Evolutionary conservation across 2,797 vertebrate species (phyloP).

Genomic region (Epinephelus malabaricus): DNA sequence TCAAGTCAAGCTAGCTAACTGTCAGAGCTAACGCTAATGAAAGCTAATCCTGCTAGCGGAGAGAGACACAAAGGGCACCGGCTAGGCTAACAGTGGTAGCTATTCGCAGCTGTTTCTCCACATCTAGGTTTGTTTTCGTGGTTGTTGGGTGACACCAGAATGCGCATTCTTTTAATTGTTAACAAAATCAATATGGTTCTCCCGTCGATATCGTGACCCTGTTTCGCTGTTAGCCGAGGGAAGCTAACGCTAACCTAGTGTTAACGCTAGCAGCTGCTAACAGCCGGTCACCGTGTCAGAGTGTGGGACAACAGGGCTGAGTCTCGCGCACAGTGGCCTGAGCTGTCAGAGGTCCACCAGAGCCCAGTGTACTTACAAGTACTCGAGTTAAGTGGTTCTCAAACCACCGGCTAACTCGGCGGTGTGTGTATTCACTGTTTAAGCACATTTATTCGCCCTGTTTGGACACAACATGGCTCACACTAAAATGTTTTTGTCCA

Average conservation of each 20-base stretch:
- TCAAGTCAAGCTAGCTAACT: slow-evolving; percentile 43
- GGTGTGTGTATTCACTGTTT: neutral
- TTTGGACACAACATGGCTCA: slow-evolving; percentile 21
- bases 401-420: neutral
- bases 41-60: slow-evolving; percentile 50
- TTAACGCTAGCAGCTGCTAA: slow-evolving; percentile 47
- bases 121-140: neutral
- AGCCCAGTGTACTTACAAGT: neutral
- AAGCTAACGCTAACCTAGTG: slow-evolving; percentile 34
- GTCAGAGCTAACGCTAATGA: slow-evolving; percentile 49
- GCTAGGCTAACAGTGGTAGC: slow-evolving; percentile 31
- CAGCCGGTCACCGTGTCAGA: slow-evolving; percentile 64
- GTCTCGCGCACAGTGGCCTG: slow-evolving; percentile 35
- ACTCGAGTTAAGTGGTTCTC: neutral
- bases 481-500: slow-evolving; percentile 54
- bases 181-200: neutral
- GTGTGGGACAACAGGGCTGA: slow-evolving; percentile 41
- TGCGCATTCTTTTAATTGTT: neutral
- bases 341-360: slow-evolving; percentile 13
- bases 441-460: too few species aligned
- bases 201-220: slow-evolving; percentile 11
- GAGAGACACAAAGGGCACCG: slow-evolving; percentile 77
- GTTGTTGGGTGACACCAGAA: fast-evolving
- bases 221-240: neutral
- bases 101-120: neutral